Evolutionary conservation across 2,888 invertebrate species (phyloP).

Genomic region (Matsumyia berberina): DNA sequence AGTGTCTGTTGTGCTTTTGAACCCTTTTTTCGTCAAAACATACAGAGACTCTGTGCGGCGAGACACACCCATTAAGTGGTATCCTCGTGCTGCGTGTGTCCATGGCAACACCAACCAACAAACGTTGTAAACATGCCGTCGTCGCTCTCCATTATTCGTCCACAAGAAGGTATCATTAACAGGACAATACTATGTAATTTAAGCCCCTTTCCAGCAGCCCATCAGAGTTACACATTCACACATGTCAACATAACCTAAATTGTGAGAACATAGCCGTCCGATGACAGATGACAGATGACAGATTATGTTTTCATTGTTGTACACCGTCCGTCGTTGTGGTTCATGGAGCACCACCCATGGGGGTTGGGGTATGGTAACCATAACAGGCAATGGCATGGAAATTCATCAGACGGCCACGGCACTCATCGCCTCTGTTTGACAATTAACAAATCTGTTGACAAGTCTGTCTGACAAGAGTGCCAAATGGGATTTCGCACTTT

Average conservation of each 20-base stretch:
- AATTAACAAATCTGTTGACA: slow-evolving; percentile 70
- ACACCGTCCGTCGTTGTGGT: background rate
- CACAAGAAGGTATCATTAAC: slow-evolving; percentile 47
- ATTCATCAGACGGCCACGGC: slow-evolving; percentile 50
- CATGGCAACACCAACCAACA: slow-evolving; percentile 26
- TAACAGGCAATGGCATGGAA: slow-evolving; percentile 32
- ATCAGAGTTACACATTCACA: slow-evolving; percentile 10
- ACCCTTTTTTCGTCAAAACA: slow-evolving; percentile 43
- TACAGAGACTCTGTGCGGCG: slow-evolving; percentile 3
- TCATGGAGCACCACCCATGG: slow-evolving; percentile 12
- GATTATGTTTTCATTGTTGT: slow-evolving; percentile 19
- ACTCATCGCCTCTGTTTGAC: slow-evolving; percentile 61
- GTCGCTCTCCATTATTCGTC: slow-evolving; percentile 17
- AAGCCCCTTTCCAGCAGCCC: slow-evolving; percentile 31
- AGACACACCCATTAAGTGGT: slow-evolving; percentile 53
- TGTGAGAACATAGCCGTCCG: slow-evolving; percentile 48
- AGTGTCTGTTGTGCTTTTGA: slow-evolving; percentile 17
- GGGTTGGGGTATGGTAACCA: slow-evolving; percentile 13
- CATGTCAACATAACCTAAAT: slow-evolving; percentile 51
- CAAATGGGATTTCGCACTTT: slow-evolving; percentile 67
- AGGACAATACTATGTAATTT: slow-evolving; percentile 56
- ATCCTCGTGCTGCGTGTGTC: slow-evolving; percentile 19
- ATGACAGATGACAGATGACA: slow-evolving; percentile 62
- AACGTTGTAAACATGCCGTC: slow-evolving; percentile 24
- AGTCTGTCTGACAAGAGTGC: slow-evolving; percentile 47